Evolutionary conservation across 2,888 invertebrate genomes (phyloP).

Genomic region (Galerucella nymphaeae): DNA sequence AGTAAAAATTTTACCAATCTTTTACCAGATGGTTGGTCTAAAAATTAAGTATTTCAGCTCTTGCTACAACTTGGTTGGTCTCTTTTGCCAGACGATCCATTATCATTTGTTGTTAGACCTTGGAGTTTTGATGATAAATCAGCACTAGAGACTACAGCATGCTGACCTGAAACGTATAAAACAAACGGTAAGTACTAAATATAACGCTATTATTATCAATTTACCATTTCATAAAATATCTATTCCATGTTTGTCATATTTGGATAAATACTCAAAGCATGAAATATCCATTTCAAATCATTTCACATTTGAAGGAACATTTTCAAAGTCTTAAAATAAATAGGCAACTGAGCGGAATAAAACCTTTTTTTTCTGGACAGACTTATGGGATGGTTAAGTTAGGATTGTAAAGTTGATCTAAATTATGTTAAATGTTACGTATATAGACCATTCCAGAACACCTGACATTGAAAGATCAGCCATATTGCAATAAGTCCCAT

Average conservation of each 20-base stretch:
- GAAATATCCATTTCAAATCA: background rate
- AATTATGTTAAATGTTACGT: no score
- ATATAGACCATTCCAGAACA: no score
- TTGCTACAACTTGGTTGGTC: constrained; percentile 55
- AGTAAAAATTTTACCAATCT: constrained; percentile 21
- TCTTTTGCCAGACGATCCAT: constrained; percentile 45
- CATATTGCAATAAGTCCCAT: no score
- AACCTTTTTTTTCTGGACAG: background rate
- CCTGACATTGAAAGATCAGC: no score
- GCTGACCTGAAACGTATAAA: constrained; percentile 69
- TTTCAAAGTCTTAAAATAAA: background rate
- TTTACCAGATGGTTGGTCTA: constrained; percentile 16
- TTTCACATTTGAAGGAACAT: background rate
- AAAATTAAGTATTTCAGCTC: constrained; percentile 45
- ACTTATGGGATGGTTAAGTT: background rate
- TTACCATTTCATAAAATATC: constrained; percentile 11
- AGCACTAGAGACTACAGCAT: constrained; percentile 78
- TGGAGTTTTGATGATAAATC: constrained; percentile 82
- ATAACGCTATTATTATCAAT: background rate
- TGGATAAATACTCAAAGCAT: background rate
- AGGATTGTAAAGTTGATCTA: no score
- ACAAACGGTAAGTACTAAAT: background rate
- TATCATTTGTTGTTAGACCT: constrained; percentile 75
- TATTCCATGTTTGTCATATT: background rate
- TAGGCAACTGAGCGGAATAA: background rate